Evolutionary conservation across 2,113 vertebrate genomes (phyloP).

Genomic region (Xenotilapia longispinis): DNA sequence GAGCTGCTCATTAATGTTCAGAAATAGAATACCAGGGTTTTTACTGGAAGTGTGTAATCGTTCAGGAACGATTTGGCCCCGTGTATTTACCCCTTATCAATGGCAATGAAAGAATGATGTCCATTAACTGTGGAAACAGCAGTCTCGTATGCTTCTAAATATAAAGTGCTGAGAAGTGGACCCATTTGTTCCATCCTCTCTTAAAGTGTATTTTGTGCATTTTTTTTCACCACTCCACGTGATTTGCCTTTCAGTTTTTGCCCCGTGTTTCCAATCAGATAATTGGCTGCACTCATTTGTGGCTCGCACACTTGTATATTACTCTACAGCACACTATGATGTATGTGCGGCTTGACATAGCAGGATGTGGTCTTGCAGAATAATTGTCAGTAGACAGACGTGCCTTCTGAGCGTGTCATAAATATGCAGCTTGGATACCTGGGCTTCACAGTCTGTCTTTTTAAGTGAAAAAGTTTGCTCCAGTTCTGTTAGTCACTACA

Average conservation of each 20-base stretch:
- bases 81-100: conserved; percentile 8
- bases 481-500: not conserved
- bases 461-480: not conserved
- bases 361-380: conserved; percentile 25
- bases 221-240: not conserved
- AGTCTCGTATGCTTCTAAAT: not conserved
- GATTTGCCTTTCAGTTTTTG: not conserved
- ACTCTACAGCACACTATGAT: not conserved
- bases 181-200: not conserved
- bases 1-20: conserved; percentile 44
- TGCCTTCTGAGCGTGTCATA: not conserved
- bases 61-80: conserved; percentile 7
- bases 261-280: not conserved
- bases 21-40: conserved; percentile 44
- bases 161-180: not conserved
- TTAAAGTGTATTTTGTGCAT: not conserved
- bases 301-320: not conserved
- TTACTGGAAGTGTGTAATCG: conserved; percentile 51
- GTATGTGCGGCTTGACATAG: not conserved
- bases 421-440: not conserved
- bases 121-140: not conserved
- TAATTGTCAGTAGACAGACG: not conserved
- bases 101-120: not conserved
- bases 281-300: not conserved
- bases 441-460: not conserved